Conservation (phyloP, 2,888 invertebrate genomes). For the Macrosoma leucophasiata region DNA sequence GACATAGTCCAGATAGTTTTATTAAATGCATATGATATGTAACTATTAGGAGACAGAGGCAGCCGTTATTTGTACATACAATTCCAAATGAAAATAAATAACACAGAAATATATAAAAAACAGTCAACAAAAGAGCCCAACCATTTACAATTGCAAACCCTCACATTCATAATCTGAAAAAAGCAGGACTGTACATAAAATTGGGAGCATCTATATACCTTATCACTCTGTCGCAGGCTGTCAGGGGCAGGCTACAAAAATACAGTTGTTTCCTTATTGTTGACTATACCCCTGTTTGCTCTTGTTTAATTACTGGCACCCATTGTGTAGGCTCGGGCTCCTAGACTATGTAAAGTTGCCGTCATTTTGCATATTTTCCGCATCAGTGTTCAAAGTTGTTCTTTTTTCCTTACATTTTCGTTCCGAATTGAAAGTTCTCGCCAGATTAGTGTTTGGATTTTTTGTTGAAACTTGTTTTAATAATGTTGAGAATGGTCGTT, state of each 20-base stretch:
- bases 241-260: slow-evolving; percentile 60
- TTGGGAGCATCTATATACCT: slow-evolving; percentile 30
- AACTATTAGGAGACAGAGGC: no score
- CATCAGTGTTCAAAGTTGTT: slow-evolving; percentile 15
- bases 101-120: no score
- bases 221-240: slow-evolving; percentile 57
- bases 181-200: slow-evolving; percentile 1
- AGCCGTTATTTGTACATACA: no score
- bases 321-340: slow-evolving; percentile 37
- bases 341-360: slow-evolving; percentile 17
- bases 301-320: slow-evolving; percentile 61
- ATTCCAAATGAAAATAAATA: no score
- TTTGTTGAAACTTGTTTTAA: no score
- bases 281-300: slow-evolving; percentile 39
- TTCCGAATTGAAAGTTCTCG: slow-evolving; percentile 11
- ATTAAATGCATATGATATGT: no score
- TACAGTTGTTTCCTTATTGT: slow-evolving; percentile 60
- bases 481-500: no score
- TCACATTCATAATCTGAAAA: no score
- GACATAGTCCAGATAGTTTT: no score
- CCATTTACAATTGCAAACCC: no score
- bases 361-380: slow-evolving; percentile 23
- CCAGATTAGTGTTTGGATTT: no score
- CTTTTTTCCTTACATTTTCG: slow-evolving; percentile 12
- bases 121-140: no score